Evolutionary conservation across 2,113 vertebrate genomes (phyloP).

Genomic region (Prionailurus bengalensis): DNA sequence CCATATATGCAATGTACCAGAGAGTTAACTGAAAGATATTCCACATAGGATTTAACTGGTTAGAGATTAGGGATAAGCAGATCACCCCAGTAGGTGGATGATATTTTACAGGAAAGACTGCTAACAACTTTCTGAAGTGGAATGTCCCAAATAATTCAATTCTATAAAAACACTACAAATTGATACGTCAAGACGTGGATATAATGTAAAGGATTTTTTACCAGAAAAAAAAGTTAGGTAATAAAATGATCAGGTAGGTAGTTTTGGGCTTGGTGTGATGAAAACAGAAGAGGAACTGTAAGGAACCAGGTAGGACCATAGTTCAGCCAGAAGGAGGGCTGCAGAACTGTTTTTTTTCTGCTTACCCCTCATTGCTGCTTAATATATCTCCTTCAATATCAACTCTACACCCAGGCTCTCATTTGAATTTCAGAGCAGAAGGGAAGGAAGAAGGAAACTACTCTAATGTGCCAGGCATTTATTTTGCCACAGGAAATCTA

Average conservation of each 20-base stretch:
- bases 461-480: background rate
- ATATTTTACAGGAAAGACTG: background rate
- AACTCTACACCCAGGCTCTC: background rate
- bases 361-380: background rate
- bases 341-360: background rate
- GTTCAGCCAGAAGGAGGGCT: background rate
- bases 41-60: background rate
- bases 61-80: background rate
- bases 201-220: background rate
- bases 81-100: background rate
- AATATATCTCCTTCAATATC: background rate
- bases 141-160: conserved; percentile 33
- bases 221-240: background rate
- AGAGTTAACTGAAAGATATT: background rate
- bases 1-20: background rate
- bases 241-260: background rate
- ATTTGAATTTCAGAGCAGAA: background rate
- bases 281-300: background rate
- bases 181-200: background rate
- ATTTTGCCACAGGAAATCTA: background rate
- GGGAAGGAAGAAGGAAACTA: background rate
- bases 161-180: background rate
- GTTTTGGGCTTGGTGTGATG: background rate
- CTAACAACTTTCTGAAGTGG: background rate
- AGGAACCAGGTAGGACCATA: background rate